phyloP scores from a whole-genome alignment of 2,797 vertebrate species.

The Pseudocheirus occidentalis region DNA sequence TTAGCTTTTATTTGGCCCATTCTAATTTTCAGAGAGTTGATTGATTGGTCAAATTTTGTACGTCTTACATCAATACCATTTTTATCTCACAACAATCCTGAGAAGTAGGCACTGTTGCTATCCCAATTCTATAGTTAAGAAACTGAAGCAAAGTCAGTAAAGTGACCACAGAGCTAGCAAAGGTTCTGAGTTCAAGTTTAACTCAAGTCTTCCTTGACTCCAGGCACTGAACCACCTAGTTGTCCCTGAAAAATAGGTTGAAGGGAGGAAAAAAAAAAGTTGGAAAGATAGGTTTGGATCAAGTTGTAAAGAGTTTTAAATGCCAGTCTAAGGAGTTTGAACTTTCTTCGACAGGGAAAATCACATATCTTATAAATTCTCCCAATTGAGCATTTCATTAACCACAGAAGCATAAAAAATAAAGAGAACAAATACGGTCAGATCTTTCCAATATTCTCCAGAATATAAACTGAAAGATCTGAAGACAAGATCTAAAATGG shows the following conservation, averaged over 20 bases:
- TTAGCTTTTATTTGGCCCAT: neutral
- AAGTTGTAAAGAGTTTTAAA: neutral
- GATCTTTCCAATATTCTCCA: neutral
- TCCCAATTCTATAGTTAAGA: neutral
- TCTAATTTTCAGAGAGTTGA: neutral
- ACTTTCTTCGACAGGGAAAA: neutral
- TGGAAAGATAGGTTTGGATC: neutral
- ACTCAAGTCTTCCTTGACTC: neutral
- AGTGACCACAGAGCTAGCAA: neutral
- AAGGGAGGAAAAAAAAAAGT: neutral
- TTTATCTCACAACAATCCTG: neutral
- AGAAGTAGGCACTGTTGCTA: neutral
- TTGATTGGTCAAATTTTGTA: neutral
- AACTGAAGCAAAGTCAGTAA: neutral
- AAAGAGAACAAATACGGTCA: neutral
- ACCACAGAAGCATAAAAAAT: neutral
- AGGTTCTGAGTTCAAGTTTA: neutral
- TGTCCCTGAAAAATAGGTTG: neutral
- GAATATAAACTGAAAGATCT: neutral
- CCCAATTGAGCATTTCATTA: neutral
- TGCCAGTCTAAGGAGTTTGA: neutral
- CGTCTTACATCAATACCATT: neutral
- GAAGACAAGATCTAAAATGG: neutral
- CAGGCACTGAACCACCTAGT: neutral
- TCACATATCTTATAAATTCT: neutral